These are phyloP conservation scores for Nipponacmea schrenckii DNA, from an alignment of 2,888 invertebrate species.

Conservation along the genomic window DNA sequence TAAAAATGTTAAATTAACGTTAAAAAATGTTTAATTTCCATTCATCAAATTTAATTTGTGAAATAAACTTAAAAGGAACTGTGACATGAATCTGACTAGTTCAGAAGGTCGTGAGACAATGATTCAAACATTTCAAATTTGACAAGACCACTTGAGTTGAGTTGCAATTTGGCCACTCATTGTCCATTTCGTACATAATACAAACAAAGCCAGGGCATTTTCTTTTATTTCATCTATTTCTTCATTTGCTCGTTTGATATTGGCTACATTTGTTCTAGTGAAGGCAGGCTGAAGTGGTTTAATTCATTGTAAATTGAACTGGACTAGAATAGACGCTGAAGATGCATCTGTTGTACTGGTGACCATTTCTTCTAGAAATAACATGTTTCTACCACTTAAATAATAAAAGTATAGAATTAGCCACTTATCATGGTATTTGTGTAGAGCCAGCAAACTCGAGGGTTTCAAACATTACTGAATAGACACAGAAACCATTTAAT, in stretches of 20 bases:
- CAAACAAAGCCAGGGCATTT: neutral
- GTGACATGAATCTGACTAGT: neutral
- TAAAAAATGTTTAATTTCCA: neutral
- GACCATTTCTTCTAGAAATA: conserved; percentile 2
- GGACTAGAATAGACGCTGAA: neutral
- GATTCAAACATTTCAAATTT: neutral
- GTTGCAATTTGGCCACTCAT: conserved; percentile 1
- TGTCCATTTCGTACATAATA: conserved; percentile 2
- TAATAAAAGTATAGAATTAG: conserved; percentile 1
- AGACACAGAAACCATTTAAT: neutral
- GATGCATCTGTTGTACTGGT: conserved; percentile 3
- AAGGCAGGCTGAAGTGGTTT: conserved; percentile 7
- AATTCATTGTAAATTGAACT: neutral
- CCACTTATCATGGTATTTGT: conserved; percentile 1
- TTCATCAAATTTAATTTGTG: conserved; percentile 4
- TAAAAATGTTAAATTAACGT: too few relatives aligned
- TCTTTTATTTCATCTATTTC: neutral
- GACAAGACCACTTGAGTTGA: neutral
- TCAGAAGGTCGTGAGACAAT: neutral
- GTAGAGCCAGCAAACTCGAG: neutral
- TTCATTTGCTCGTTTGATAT: conserved; percentile 5
- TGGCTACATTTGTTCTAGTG: conserved; percentile 6
- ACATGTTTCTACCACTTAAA: neutral
- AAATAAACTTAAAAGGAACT: neutral
- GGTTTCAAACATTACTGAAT: neutral